phyloP scores from a whole-genome alignment of 2,797 vertebrate species.

The Delichon dasypus region DNA sequence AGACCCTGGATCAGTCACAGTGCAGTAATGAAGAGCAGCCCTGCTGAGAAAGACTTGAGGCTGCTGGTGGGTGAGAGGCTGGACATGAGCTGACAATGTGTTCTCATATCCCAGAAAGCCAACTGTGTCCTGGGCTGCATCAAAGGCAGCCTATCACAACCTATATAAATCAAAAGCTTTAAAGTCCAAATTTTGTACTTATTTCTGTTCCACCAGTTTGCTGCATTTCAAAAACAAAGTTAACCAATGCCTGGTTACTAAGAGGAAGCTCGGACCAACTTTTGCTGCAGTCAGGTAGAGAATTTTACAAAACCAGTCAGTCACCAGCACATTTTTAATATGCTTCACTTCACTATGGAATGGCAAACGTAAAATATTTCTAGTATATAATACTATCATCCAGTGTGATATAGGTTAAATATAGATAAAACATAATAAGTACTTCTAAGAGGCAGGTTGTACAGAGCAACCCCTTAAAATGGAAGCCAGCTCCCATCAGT shows the following conservation, averaged over 20 bases:
- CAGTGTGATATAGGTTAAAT: neutral
- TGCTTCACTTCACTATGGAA: neutral
- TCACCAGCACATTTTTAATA: neutral
- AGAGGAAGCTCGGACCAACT: neutral
- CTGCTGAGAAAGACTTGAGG: neutral
- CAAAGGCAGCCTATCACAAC: neutral
- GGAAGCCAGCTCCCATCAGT: neutral
- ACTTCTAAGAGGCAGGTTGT: neutral
- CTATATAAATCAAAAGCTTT: neutral
- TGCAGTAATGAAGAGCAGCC: neutral
- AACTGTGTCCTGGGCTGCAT: neutral
- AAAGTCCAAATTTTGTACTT: neutral
- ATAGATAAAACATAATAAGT: neutral
- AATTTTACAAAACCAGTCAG: neutral
- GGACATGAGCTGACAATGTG: neutral
- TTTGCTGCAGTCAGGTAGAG: neutral
- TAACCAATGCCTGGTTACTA: neutral
- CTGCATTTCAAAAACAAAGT: neutral
- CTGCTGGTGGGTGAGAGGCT: neutral
- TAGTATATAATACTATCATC: neutral
- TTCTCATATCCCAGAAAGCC: neutral
- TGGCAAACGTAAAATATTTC: neutral
- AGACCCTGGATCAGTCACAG: neutral
- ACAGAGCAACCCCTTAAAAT: neutral
- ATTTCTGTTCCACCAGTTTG: neutral